These are phyloP conservation scores for Poeciliopsis retropinna DNA, from an alignment of 2,113 vertebrate genomes.

Conservation along the genomic window DNA sequence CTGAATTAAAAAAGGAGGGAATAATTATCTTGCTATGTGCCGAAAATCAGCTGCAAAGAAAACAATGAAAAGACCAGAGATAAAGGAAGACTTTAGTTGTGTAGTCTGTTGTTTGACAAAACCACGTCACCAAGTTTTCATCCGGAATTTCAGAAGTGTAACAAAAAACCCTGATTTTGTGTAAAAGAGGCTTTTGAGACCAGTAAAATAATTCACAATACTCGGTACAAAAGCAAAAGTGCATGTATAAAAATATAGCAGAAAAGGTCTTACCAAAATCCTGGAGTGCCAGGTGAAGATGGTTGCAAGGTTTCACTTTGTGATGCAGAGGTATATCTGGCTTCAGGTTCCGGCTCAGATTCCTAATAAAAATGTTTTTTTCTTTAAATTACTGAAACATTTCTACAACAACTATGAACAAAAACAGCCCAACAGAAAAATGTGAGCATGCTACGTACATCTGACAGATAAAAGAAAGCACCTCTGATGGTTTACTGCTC, in stretches of 20 bases:
- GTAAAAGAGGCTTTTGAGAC: background rate
- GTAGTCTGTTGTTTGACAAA: background rate
- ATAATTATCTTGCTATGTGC: background rate
- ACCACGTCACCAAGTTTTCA: background rate
- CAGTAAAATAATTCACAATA: background rate
- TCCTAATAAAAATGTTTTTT: slow-evolving; percentile 39
- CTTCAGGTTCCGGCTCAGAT: slow-evolving; percentile 22
- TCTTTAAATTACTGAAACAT: background rate
- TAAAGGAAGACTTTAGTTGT: background rate
- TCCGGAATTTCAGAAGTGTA: background rate
- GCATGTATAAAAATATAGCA: background rate
- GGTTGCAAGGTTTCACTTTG: slow-evolving; percentile 31
- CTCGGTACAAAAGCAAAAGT: background rate
- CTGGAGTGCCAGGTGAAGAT: slow-evolving; percentile 29
- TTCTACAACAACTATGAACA: background rate
- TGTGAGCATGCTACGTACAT: slow-evolving; percentile 3
- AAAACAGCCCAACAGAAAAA: slow-evolving; percentile 5
- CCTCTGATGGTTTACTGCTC: slow-evolving; percentile 9
- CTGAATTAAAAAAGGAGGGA: background rate
- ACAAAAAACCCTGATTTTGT: background rate
- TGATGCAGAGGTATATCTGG: slow-evolving; percentile 14
- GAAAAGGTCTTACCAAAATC: slow-evolving; percentile 51
- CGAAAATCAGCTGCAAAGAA: background rate
- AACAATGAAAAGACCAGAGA: background rate
- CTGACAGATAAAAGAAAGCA: background rate